phyloP scores from a whole-genome alignment of 2,888 invertebrate species.

The Lasioglossum leucozonium region DNA sequence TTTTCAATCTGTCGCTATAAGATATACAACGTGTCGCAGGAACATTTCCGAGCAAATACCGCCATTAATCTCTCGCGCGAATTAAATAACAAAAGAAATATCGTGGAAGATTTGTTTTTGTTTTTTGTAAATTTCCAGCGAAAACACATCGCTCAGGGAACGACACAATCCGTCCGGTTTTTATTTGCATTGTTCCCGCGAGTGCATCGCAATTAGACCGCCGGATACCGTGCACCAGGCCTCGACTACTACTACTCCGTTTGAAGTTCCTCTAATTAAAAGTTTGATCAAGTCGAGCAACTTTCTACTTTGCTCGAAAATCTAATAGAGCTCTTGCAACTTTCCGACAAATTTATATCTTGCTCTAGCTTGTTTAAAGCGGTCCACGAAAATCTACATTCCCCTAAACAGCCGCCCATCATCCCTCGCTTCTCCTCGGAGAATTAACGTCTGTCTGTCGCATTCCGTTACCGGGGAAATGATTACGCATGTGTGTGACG shows the following conservation, averaged over 20 bases:
- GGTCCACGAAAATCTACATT: not conserved
- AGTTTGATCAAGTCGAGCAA: not conserved
- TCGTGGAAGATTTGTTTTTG: not conserved
- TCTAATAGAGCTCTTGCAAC: not conserved
- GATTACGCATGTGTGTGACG: no score
- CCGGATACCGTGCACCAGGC: not conserved
- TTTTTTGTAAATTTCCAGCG: not conserved
- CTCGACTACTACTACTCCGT: not conserved
- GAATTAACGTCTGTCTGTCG: no score
- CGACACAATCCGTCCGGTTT: not conserved
- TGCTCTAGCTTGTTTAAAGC: not conserved
- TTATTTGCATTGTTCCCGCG: not conserved
- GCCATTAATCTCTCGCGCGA: not conserved
- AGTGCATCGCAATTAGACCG: not conserved
- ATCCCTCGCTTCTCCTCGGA: no score
- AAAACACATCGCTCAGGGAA: not conserved
- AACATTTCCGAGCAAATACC: not conserved
- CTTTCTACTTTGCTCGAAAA: not conserved
- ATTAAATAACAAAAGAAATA: not conserved
- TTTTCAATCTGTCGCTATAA: constrained; percentile 33
- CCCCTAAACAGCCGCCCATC: not conserved
- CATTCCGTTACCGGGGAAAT: no score
- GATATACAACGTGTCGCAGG: not conserved
- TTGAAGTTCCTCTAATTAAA: not conserved
- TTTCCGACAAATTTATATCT: not conserved